These are phyloP conservation scores for Hippocampus abdominalis DNA, from an alignment of 2,113 vertebrate species.

Conservation along the genomic window DNA sequence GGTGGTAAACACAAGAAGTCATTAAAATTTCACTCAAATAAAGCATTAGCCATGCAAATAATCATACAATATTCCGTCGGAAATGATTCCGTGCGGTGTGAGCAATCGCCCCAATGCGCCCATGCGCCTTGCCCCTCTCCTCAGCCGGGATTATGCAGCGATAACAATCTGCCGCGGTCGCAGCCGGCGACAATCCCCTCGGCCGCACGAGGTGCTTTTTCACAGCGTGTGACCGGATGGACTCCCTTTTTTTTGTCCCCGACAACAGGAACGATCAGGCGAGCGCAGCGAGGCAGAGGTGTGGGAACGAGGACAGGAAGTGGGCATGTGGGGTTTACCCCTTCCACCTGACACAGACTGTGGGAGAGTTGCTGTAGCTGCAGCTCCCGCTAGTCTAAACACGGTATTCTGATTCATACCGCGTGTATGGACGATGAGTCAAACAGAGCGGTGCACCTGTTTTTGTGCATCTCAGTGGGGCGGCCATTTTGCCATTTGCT, in stretches of 20 bases:
- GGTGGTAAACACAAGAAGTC: too few species aligned
- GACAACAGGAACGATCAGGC: constrained; percentile 48
- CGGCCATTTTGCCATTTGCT: too few species aligned
- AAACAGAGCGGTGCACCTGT: too few species aligned
- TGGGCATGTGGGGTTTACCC: constrained; percentile 46
- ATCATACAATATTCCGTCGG: not conserved
- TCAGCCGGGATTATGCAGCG: constrained; percentile 55
- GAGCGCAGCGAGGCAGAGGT: constrained; percentile 32
- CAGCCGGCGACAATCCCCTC: constrained; percentile 40
- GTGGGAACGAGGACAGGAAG: constrained; percentile 59
- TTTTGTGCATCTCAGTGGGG: too few species aligned
- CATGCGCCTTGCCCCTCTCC: constrained; percentile 29
- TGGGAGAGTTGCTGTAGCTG: constrained; percentile 55
- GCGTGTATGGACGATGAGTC: too few species aligned
- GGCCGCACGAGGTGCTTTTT: constrained; percentile 45
- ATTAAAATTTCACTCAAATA: not conserved
- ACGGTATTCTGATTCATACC: too few species aligned
- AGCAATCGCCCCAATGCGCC: not conserved
- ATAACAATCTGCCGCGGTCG: constrained; percentile 52
- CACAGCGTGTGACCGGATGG: constrained; percentile 71
- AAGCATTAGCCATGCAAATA: not conserved
- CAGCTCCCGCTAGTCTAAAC: too few species aligned
- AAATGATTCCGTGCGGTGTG: not conserved
- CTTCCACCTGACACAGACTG: constrained; percentile 49
- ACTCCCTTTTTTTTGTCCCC: constrained; percentile 56